Evolutionary conservation across 1,140 invertebrate species (phyloP), one percentile per base, ranked within the genome.

Genomic region (Lasioglossum albipes): DNA sequence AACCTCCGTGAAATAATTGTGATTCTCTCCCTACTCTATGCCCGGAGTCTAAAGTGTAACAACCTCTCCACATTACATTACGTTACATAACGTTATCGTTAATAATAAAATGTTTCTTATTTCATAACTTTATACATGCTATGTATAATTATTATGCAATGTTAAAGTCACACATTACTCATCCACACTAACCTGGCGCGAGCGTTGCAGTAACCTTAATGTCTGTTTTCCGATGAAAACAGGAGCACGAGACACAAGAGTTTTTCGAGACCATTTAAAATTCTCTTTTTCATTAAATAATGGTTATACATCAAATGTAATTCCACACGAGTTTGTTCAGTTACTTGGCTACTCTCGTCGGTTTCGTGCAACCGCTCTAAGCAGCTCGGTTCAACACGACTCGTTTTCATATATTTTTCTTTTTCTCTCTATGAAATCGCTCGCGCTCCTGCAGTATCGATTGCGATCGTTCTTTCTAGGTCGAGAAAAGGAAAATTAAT

Each of bases 141-240:
- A 93, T 93, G 91, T 93, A 93, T 93, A 92, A 92, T 92, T 92
- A 92, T 93, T 92, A 93, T 93, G 93, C 92, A 93, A 92, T 92
- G 90, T 89, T 90, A 88, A 90, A 91, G 87, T 89, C 89, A 90
- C 90, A 91, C 89, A 86, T 86, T 89, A 88, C 79, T 89, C 91
- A 91, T 92, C 87, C 90, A 92, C 84, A 91, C 89, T 89, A 27
- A 89, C 76, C 85, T 83, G 83, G 86, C 89, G 90, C 89, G 86
- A 89, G 86, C 84, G 86, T 91, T 89, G 87, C 87, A 87, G 87
- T 84, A 87, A 84, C 49, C 66, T 87, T 84, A 79, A 87, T 84
- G 79, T 64, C 62, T 79, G 69, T 83, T 66, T 83, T 65, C 36
- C 16, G 27, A 84, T 71, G 69, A 66, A 27, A 84, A 69, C 88